These are phyloP conservation scores for Neotoma lepida DNA, from an alignment of 2,113 vertebrate species.

Conservation along the genomic window DNA sequence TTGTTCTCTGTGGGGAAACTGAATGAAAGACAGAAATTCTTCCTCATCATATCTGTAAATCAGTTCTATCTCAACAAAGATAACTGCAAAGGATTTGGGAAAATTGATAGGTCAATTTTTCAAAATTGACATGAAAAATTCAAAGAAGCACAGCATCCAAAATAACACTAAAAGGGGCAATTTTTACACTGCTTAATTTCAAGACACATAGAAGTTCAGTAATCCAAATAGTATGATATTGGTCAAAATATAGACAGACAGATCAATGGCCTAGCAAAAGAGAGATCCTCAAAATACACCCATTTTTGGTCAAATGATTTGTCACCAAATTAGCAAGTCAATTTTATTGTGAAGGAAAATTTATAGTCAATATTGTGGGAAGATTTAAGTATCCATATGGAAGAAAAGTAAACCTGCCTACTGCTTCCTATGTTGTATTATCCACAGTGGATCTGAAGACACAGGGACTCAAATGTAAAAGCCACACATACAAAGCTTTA, in stretches of 20 bases:
- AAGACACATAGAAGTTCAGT: not conserved
- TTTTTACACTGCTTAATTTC: not conserved
- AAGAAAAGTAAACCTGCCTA: not conserved
- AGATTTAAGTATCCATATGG: not conserved
- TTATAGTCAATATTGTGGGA: not conserved
- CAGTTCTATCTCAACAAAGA: conserved; percentile 41
- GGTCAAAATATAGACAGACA: not conserved
- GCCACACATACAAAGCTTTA: not conserved
- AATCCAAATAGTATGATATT: not conserved
- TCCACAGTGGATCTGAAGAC: not conserved
- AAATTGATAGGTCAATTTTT: not conserved
- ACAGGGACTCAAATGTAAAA: not conserved
- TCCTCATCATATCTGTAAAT: not conserved
- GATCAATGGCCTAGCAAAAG: not conserved
- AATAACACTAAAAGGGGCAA: conserved; percentile 21
- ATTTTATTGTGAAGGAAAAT: not conserved
- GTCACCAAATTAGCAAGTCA: not conserved
- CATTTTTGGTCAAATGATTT: not conserved
- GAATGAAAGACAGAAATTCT: not conserved
- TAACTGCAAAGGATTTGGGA: not conserved
- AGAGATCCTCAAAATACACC: not conserved
- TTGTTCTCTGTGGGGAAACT: not conserved
- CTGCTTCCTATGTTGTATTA: not conserved
- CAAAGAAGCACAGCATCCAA: conserved; percentile 7
- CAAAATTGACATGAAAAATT: not conserved